Evolutionary conservation across 2,797 vertebrate genomes (phyloP).

Genomic region (Notolabrus celidotus): DNA sequence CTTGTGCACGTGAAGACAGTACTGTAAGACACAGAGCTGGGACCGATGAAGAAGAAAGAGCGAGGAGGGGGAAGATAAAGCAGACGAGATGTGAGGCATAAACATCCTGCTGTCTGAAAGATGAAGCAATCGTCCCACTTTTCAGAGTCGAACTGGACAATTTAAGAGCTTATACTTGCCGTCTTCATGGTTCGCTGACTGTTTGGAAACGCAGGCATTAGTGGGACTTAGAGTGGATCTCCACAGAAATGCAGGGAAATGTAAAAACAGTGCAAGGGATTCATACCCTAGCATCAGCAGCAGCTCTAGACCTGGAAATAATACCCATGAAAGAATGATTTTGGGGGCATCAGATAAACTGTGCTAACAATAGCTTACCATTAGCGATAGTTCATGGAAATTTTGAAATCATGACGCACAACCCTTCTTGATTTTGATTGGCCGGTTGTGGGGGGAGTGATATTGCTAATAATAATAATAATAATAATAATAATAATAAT

Average conservation of each 20-base stretch:
- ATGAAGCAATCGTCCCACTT: slow-evolving; percentile 30
- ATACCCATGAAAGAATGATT: too few species aligned
- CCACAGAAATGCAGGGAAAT: slow-evolving; percentile 1
- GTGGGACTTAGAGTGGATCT: background rate
- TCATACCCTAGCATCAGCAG: too few species aligned
- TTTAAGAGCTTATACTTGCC: slow-evolving; percentile 29
- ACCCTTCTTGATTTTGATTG: too few species aligned
- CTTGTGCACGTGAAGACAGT: slow-evolving; percentile 27
- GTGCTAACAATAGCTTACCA: too few species aligned
- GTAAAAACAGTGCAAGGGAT: too few species aligned
- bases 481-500: too few species aligned
- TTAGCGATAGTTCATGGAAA: too few species aligned
- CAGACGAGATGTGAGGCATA: slow-evolving; percentile 31
- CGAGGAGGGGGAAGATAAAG: slow-evolving; percentile 34
- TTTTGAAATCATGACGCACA: too few species aligned
- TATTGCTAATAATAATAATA: too few species aligned
- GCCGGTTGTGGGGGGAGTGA: too few species aligned
- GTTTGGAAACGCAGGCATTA: slow-evolving; percentile 20
- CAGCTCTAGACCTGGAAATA: too few species aligned
- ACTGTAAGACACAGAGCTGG: slow-evolving; percentile 39
- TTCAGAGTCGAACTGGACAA: slow-evolving; percentile 32
- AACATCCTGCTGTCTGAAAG: slow-evolving; percentile 42
- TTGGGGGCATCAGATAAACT: too few species aligned
- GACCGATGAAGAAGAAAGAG: slow-evolving; percentile 48
- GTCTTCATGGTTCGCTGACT: slow-evolving; percentile 19